A percentile compares a stretch with the other conserved stretches of the same genome.
phyloP scores from a whole-genome alignment of 2,888 invertebrate genomes.

The Spialia ferax region DNA sequence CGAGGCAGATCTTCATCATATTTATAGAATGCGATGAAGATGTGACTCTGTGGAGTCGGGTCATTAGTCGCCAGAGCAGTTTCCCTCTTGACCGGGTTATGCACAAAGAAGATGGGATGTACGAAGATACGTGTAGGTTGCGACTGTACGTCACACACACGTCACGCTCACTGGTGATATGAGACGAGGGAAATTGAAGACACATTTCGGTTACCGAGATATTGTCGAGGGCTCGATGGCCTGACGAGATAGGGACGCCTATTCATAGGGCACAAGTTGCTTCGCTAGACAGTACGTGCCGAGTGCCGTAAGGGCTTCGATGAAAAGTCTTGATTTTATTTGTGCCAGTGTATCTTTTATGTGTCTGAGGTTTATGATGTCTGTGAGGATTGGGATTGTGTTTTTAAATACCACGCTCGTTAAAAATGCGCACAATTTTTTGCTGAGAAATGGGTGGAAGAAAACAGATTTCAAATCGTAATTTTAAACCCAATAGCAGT shows the following conservation, averaged over 20 bases:
- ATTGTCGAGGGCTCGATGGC: conserved; percentile 27
- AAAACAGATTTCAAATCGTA: too few relatives aligned
- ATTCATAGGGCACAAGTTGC: conserved; percentile 32
- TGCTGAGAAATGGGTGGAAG: too few relatives aligned
- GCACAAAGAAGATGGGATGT: neutral
- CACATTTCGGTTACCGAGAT: conserved; percentile 3
- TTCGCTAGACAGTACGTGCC: conserved; percentile 35
- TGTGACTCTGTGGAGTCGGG: conserved; percentile 27
- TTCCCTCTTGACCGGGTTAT: conserved; percentile 33
- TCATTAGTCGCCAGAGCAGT: conserved; percentile 24
- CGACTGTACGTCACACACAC: conserved; percentile 22
- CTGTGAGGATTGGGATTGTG: neutral
- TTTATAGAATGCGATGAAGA: conserved; percentile 28
- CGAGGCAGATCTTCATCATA: too few relatives aligned
- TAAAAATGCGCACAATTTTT: too few relatives aligned
- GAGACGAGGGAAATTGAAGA: conserved; percentile 5
- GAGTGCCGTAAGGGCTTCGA: conserved; percentile 15
- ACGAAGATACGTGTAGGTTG: conserved; percentile 14
- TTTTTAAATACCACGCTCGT: too few relatives aligned
- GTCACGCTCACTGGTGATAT: neutral
- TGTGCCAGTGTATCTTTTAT: neutral
- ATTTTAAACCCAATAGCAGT: too few relatives aligned
- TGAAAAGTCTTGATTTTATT: neutral
- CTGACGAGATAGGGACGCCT: conserved; percentile 22
- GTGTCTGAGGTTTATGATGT: neutral